A percentile compares a stretch with the other conserved stretches of the same genome.
phyloP scores from a whole-genome alignment of 1,140 invertebrate genomes.

The Amphibalanus amphitrite region DNA sequence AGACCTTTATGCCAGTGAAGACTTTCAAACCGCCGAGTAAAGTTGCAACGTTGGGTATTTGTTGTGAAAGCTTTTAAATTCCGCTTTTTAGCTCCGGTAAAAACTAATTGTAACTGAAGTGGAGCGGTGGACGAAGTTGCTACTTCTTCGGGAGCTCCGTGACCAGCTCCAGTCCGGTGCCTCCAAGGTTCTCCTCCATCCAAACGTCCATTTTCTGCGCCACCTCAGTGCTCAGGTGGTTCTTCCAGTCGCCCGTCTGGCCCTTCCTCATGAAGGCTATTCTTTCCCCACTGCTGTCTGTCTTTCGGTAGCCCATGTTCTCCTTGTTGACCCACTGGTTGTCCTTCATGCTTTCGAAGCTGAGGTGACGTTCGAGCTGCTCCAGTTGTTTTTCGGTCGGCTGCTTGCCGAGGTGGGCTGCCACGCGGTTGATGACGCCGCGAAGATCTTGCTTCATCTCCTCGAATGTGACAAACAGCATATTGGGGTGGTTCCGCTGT shows the following conservation, averaged over 20 bases:
- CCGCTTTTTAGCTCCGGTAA: too few relatives aligned
- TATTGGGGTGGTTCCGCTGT: constrained; percentile 6
- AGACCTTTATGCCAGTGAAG: too few relatives aligned
- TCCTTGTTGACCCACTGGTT: constrained; percentile 54
- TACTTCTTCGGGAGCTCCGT: neutral
- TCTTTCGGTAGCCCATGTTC: constrained; percentile 20
- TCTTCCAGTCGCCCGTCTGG: constrained; percentile 31
- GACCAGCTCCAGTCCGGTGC: neutral
- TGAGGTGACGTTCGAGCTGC: constrained; percentile 24
- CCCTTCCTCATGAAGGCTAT: constrained; percentile 22
- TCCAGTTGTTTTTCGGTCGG: constrained; percentile 21
- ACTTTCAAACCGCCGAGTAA: too few relatives aligned
- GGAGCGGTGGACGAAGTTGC: too few relatives aligned
- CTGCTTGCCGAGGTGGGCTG: constrained; percentile 23
- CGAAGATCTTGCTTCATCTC: constrained; percentile 14
- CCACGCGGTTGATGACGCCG: constrained; percentile 20
- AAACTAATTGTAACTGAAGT: too few relatives aligned
- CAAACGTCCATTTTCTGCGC: constrained; percentile 25
- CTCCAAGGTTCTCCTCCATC: constrained; percentile 20
- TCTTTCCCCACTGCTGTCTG: constrained; percentile 14
- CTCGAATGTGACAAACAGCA: constrained; percentile 10
- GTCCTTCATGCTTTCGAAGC: constrained; percentile 41
- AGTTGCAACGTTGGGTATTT: too few relatives aligned
- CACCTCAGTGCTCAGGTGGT: constrained; percentile 27
- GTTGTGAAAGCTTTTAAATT: too few relatives aligned